Percentiles rank a stretch among this genome's conserved stretches.
Evolutionary conservation across 1,140 invertebrate species (phyloP).

Genomic region (Stegodyphus dumicola): DNA sequence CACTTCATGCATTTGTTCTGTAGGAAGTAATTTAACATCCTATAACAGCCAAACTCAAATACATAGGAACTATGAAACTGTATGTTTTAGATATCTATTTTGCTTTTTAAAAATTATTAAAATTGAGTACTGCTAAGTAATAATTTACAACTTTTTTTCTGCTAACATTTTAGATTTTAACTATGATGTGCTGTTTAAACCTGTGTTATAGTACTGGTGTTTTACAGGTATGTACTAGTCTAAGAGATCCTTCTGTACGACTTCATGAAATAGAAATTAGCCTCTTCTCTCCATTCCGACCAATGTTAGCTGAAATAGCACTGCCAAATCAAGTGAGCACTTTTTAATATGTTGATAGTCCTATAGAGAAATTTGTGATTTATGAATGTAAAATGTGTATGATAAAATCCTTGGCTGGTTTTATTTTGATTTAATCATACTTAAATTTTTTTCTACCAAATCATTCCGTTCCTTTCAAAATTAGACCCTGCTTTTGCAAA

Average conservation of each 20-base stretch:
- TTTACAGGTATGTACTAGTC: conserved; percentile 76
- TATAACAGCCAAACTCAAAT: too few relatives aligned
- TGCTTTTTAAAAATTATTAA: background rate
- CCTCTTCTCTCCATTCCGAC: conserved; percentile 83
- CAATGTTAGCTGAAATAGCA: conserved; percentile 88
- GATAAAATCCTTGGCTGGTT: too few relatives aligned
- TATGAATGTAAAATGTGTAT: too few relatives aligned
- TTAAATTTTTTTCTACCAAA: too few relatives aligned
- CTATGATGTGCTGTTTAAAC: background rate
- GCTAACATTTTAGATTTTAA: background rate
- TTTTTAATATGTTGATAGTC: background rate
- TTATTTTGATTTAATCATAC: too few relatives aligned
- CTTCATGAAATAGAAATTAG: conserved; percentile 78
- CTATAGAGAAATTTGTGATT: too few relatives aligned
- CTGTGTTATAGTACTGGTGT: background rate
- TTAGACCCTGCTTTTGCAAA: too few relatives aligned
- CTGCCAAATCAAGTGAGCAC: conserved; percentile 77
- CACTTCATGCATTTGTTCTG: too few relatives aligned
- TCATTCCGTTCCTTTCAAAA: too few relatives aligned
- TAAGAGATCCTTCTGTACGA: conserved; percentile 74
- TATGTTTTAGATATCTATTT: background rate
- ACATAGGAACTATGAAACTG: too few relatives aligned
- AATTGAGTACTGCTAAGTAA: background rate
- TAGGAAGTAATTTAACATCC: too few relatives aligned
- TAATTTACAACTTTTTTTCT: background rate